phyloP scores from a whole-genome alignment of 2,888 invertebrate genomes.

The Tholera decimalis region DNA sequence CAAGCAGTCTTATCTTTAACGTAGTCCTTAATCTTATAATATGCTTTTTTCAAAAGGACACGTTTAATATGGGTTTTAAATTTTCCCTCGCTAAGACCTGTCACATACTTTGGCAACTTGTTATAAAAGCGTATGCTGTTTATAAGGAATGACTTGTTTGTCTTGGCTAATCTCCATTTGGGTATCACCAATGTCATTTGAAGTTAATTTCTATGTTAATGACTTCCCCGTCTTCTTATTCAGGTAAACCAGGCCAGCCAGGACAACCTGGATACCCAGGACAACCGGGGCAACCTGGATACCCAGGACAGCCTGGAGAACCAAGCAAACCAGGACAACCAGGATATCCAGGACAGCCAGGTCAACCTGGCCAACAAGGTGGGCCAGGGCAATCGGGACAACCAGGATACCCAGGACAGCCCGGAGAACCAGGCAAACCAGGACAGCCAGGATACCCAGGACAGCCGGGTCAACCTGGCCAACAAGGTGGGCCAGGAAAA shows the following conservation, averaged over 20 bases:
- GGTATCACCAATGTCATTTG: too few species aligned
- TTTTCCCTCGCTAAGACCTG: too few species aligned
- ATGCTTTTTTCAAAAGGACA: too few species aligned
- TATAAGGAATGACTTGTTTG: too few species aligned
- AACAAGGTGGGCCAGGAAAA: constrained; percentile 62
- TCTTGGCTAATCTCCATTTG: too few species aligned
- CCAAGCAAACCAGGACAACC: constrained; percentile 38
- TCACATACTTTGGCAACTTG: too few species aligned
- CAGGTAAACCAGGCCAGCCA: constrained; percentile 68
- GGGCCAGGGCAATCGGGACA: constrained; percentile 60
- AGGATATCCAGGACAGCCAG: constrained; percentile 52
- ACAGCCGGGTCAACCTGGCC: constrained; percentile 59
- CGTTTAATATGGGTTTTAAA: too few species aligned
- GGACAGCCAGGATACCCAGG: constrained; percentile 60
- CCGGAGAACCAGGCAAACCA: neutral
- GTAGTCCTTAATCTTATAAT: too few species aligned
- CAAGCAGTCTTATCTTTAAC: too few species aligned
- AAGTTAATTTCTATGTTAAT: too few species aligned
- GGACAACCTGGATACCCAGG: constrained; percentile 80
- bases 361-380: constrained; percentile 19
- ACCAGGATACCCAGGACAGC: constrained; percentile 10
- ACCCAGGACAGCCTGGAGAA: neutral
- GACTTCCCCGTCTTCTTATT: too few species aligned
- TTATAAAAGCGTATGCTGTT: too few species aligned
- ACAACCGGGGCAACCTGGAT: neutral